phyloP scores from a whole-genome alignment of 2,797 vertebrate species.

The Poecilia picta region DNA sequence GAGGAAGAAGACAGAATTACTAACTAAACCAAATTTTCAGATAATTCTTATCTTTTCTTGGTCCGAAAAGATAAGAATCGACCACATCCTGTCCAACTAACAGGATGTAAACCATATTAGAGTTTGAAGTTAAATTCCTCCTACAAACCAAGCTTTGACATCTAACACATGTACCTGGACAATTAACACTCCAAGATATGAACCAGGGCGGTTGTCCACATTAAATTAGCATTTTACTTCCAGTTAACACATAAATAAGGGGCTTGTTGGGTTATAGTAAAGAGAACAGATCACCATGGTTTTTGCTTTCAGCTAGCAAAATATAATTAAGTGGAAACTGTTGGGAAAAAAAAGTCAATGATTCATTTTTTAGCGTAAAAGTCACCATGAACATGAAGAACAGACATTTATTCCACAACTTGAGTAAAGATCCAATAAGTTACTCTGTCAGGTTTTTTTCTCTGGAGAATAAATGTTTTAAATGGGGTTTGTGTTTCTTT shows the following conservation, averaged over 20 bases:
- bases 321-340: no score
- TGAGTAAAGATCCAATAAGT: not conserved
- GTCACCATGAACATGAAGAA: not conserved
- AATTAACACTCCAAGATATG: not conserved
- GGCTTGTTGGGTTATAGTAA: no score
- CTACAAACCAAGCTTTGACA: not conserved
- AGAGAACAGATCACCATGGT: no score
- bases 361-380: not conserved
- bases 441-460: not conserved
- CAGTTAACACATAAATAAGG: no score
- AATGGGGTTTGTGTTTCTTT: not conserved
- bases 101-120: not conserved
- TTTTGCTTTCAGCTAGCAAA: no score
- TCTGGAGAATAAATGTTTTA: not conserved
- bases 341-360: no score
- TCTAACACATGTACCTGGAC: not conserved
- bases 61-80: not conserved
- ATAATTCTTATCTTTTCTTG: not conserved
- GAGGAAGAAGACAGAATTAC: not conserved
- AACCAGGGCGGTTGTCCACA: no score
- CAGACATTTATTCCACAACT: not conserved
- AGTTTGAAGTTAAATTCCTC: not conserved
- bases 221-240: no score
- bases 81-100: not conserved
- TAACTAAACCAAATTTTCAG: not conserved